Conservation (phyloP, 1,140 invertebrate genomes). For the Zaprionus ornatus region DNA sequence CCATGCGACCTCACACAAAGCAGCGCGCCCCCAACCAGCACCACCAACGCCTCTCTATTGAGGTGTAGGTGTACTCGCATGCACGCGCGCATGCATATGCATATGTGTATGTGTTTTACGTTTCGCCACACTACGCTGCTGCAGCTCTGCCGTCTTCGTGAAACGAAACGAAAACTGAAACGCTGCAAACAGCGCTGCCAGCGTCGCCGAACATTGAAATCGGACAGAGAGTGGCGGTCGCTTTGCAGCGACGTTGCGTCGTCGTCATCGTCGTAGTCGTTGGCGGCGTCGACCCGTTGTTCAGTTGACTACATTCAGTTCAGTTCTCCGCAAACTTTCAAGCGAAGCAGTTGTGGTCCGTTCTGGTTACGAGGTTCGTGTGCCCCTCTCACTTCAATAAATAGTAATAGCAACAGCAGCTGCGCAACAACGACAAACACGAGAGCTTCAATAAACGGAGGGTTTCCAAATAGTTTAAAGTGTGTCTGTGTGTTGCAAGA, state of each 20-base stretch:
- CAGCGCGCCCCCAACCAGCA: slow-evolving; percentile 30
- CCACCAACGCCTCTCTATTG: slow-evolving; percentile 44
- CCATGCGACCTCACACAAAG: slow-evolving; percentile 74
- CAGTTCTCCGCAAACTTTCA: slow-evolving; percentile 74
- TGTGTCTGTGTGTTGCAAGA: slow-evolving; percentile 53
- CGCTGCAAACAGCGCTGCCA: slow-evolving; percentile 51
- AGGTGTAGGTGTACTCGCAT: slow-evolving; percentile 59
- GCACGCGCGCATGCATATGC: slow-evolving; percentile 8
- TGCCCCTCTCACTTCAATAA: slow-evolving; percentile 27
- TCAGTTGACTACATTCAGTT: slow-evolving; percentile 50
- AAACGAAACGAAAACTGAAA: slow-evolving; percentile 69
- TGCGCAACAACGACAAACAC: slow-evolving; percentile 38
- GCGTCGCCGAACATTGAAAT: slow-evolving; percentile 51
- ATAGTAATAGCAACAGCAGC: slow-evolving; percentile 40
- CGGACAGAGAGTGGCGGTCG: slow-evolving; percentile 31
- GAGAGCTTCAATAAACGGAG: slow-evolving; percentile 39
- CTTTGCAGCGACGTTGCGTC: slow-evolving; percentile 32
- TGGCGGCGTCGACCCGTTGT: slow-evolving; percentile 43
- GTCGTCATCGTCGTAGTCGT: slow-evolving; percentile 25
- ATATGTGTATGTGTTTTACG: slow-evolving; percentile 31
- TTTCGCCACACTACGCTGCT: slow-evolving; percentile 43
- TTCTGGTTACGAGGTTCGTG: slow-evolving; percentile 30
- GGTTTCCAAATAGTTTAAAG: slow-evolving; percentile 44
- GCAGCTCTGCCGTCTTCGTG: slow-evolving; percentile 15
- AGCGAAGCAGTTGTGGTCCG: slow-evolving; percentile 69